Base-by-base conservation (phyloP, 92 coral and sea anemone species). In the Pocillopora meandrina region DNA sequence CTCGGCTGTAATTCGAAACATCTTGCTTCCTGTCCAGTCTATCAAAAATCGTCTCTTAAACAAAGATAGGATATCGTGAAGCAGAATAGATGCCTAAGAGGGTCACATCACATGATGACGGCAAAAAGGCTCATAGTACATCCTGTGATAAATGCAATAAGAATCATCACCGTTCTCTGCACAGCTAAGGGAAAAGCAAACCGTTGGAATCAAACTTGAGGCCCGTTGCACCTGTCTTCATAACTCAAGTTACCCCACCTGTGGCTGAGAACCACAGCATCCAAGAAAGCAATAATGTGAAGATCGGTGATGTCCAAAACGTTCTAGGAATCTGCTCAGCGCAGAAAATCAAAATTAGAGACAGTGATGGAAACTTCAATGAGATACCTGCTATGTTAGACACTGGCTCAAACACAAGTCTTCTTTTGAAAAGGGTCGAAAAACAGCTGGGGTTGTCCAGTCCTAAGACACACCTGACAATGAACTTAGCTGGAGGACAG, bases 401-500 rank as follows among this genome's bases (percentile, higher is more conserved):
- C 64, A 49, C 42, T 66, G 65, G 84, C 74, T 86, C 85, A 6
- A 86, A 86, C 71, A 72, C 75, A 16, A 80, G 80, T 71, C 89
- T 61, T 58, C 85, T 86, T 1, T 72, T 81, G 33, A 86, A 86
- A 66, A 47, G 60, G 33, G 81, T 85, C 10, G 81, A 79, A 59
- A 80, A 79, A 59, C 84, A 67, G 17, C 69, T 8, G 78, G 65
- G 89, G 31, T 60, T 90, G 62, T 85, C 83, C 35, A 85, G 92
- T 36, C 49, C 49, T 2, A 2, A 42, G 49, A 42, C 49, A 42
- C 49, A 42, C 49, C 49, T 42, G 2, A 42, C 49, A 23, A 93
- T 88, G 96, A 93, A 85, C 71, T 65, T 93, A 7, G 95, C 93
- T 14, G 65, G 76, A 57, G 92, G 93, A 71, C 81, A 88, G 82